Conservation (phyloP, 2,888 invertebrate genomes). For the Drosophila tanythrix region DNA sequence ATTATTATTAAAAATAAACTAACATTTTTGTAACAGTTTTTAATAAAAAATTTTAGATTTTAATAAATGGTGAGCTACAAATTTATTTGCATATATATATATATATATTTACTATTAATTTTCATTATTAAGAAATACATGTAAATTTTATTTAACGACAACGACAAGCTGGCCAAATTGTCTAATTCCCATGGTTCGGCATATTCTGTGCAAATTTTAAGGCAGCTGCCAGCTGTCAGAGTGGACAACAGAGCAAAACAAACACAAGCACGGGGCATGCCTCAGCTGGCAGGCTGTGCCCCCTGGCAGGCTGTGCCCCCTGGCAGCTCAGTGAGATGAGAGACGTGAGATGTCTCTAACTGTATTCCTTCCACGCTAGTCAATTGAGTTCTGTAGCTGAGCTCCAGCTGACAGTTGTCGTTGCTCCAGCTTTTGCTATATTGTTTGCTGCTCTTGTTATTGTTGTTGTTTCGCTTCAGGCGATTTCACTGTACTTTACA, state of each 20-base stretch:
- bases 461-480: slow-evolving; percentile 36
- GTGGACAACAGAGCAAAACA: slow-evolving; percentile 51
- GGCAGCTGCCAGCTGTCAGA: slow-evolving; percentile 77
- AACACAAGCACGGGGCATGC: slow-evolving; percentile 22
- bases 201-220: slow-evolving; percentile 66
- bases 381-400: slow-evolving; percentile 53
- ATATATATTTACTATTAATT: neutral
- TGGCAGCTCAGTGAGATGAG: slow-evolving; percentile 44
- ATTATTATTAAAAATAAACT: neutral
- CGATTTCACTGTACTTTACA: slow-evolving; percentile 59
- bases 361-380: slow-evolving; percentile 33
- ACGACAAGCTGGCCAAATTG: slow-evolving; percentile 60
- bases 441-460: slow-evolving; percentile 27
- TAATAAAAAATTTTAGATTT: neutral
- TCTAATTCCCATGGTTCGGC: slow-evolving; percentile 65
- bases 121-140: slow-evolving; percentile 33
- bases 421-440: slow-evolving; percentile 45
- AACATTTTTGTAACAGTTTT: neutral
- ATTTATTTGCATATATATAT: neutral
- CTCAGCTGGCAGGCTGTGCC: slow-evolving; percentile 44
- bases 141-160: slow-evolving; percentile 72
- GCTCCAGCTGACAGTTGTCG: slow-evolving; percentile 47
- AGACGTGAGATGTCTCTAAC: slow-evolving; percentile 38
- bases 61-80: neutral
- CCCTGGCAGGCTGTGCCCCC: slow-evolving; percentile 40